These are phyloP conservation scores for Rhyzopertha dominica DNA, from an alignment of 1,140 invertebrate species.

Conservation along the genomic window DNA sequence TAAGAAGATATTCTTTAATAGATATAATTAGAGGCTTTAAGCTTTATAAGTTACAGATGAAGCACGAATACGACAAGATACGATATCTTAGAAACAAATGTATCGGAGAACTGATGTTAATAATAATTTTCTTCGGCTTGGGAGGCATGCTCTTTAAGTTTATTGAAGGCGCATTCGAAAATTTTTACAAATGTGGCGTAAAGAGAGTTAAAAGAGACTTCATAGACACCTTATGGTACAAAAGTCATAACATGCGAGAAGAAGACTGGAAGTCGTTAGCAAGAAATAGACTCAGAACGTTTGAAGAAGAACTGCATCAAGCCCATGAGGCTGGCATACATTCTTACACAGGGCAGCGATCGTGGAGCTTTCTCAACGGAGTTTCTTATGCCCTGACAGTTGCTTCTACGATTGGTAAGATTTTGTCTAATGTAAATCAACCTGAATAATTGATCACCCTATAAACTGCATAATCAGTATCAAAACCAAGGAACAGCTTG, in stretches of 20 bases:
- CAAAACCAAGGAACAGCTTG: no score
- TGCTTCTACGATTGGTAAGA: constrained; percentile 90
- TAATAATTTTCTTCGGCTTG: constrained; percentile 69
- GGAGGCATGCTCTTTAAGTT: constrained; percentile 73
- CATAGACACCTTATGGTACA: constrained; percentile 72
- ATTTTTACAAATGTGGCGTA: constrained; percentile 82
- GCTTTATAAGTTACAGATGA: constrained; percentile 55
- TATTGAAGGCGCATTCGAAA: constrained; percentile 75
- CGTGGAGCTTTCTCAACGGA: constrained; percentile 91
- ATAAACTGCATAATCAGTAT: no score
- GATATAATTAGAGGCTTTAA: constrained; percentile 51
- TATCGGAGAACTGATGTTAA: constrained; percentile 57
- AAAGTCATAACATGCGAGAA: constrained; percentile 73
- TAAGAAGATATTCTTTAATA: constrained; percentile 27
- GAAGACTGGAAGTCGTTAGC: constrained; percentile 86
- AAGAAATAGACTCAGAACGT: constrained; percentile 70
- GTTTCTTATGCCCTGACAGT: constrained; percentile 88
- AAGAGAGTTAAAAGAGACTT: constrained; percentile 81
- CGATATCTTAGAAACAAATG: constrained; percentile 60
- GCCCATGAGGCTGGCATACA: constrained; percentile 76
- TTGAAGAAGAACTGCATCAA: constrained; percentile 79
- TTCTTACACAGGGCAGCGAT: constrained; percentile 73
- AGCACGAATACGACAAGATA: constrained; percentile 51
- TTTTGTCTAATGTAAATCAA: no score
- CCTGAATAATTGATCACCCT: no score